phyloP scores from a whole-genome alignment of 2,888 invertebrate species.

The Orthonychiurus folsomi region DNA sequence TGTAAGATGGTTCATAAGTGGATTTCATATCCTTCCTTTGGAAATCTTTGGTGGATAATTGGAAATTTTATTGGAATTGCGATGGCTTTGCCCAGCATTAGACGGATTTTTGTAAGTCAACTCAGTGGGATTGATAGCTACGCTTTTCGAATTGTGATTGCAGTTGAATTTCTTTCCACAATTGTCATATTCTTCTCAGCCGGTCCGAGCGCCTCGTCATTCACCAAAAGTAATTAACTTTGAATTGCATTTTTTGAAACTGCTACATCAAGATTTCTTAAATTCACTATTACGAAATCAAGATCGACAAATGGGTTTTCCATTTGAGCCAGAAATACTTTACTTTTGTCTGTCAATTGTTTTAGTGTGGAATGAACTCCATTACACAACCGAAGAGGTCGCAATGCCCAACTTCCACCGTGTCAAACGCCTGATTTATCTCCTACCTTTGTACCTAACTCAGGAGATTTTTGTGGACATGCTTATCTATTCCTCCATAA shows the following conservation, averaged over 20 bases:
- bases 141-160: neutral
- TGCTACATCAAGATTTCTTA: too few species aligned
- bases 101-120: neutral
- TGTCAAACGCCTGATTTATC: neutral
- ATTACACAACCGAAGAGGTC: neutral
- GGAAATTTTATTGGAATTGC: neutral
- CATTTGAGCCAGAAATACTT: too few species aligned
- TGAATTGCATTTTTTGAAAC: too few species aligned
- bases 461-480: neutral
- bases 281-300: too few species aligned
- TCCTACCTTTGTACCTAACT: neutral
- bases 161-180: neutral
- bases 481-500: neutral
- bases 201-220: neutral
- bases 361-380: neutral
- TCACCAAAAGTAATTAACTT: neutral
- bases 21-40: neutral
- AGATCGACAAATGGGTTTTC: too few species aligned
- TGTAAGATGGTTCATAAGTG: neutral
- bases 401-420: neutral
- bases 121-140: neutral
- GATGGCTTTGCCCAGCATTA: neutral
- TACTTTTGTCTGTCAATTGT: too few species aligned
- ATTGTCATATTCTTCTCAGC: neutral
- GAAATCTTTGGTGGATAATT: neutral